A percentile compares a stretch with the other conserved stretches of the same genome.
These are phyloP conservation scores for Neuroscelio doddi DNA, from an alignment of 2,888 invertebrate species.

Conservation along the genomic window DNA sequence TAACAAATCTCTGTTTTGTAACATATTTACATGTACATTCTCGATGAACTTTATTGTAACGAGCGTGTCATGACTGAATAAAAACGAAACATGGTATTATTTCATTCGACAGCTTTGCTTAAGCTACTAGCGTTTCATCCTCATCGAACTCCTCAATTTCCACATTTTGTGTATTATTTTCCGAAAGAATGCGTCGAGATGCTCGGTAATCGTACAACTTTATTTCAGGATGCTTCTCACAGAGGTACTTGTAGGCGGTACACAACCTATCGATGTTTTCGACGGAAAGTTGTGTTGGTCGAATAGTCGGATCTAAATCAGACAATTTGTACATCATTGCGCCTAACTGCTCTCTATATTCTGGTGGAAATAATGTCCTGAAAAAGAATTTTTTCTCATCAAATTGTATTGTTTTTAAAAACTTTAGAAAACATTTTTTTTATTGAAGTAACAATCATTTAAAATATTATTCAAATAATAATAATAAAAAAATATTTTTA, in stretches of 20 bases:
- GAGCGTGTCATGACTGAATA: conserved; percentile 52
- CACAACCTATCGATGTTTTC: conserved; percentile 86
- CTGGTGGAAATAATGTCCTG: conserved; percentile 84
- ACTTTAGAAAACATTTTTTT: too few relatives aligned
- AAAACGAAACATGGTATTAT: conserved; percentile 48
- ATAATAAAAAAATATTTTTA: too few relatives aligned
- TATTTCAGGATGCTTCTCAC: conserved; percentile 79
- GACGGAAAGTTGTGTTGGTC: conserved; percentile 84
- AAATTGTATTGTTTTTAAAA: too few relatives aligned
- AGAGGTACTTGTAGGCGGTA: conserved; percentile 83
- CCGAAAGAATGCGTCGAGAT: conserved; percentile 57
- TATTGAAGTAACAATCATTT: too few relatives aligned
- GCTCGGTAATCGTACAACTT: conserved; percentile 81
- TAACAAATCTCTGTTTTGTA: conserved; percentile 56
- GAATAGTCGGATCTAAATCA: conserved; percentile 79
- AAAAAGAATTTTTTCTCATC: conserved; percentile 27
- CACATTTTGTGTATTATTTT: conserved; percentile 31
- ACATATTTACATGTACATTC: conserved; percentile 23
- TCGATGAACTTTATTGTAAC: conserved; percentile 35
- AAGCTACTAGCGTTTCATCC: conserved; percentile 17
- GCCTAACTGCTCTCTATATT: conserved; percentile 78
- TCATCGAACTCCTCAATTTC: conserved; percentile 29
- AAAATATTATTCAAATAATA: too few relatives aligned
- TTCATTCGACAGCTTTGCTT: conserved; percentile 12
- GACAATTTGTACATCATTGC: conserved; percentile 80